Conservation (phyloP, 2,113 vertebrate species). For the Mormyrus iriodes region DNA sequence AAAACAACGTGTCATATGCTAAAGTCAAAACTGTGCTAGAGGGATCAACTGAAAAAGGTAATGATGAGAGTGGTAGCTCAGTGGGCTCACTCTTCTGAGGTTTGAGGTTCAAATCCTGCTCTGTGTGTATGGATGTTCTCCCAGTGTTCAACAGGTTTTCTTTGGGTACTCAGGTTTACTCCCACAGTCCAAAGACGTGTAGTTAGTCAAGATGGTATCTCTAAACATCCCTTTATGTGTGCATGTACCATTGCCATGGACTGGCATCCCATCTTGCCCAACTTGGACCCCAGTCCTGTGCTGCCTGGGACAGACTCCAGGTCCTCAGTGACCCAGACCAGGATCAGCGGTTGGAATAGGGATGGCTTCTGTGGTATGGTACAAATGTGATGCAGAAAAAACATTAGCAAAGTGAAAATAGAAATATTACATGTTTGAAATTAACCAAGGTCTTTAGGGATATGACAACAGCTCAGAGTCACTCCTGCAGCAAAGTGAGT, state of each 20-base stretch:
- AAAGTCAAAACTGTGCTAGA: not conserved
- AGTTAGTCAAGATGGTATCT: not conserved
- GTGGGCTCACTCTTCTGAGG: not conserved
- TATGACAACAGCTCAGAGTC: not conserved
- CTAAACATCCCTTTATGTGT: not conserved
- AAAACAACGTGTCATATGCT: not conserved
- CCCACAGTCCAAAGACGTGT: not conserved
- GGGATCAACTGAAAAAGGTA: not conserved
- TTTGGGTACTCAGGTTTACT: not conserved
- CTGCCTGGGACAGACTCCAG: not conserved
- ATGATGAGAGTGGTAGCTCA: not conserved
- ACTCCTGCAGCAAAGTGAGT: not conserved
- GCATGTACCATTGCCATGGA: not conserved
- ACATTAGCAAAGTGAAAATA: constrained; percentile 6
- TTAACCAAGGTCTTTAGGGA: constrained; percentile 28
- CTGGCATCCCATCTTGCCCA: not conserved
- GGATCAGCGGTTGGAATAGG: not conserved
- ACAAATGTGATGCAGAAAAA: not conserved
- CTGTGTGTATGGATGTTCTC: not conserved
- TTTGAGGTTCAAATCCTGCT: not conserved
- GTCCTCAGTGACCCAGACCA: not conserved
- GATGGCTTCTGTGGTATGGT: not conserved
- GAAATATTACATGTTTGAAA: constrained; percentile 24
- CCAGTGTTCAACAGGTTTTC: not conserved
- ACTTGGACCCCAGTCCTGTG: not conserved